These are phyloP conservation scores for Euzetes globulus DNA, from an alignment of 2,888 invertebrate species.

Conservation along the genomic window DNA sequence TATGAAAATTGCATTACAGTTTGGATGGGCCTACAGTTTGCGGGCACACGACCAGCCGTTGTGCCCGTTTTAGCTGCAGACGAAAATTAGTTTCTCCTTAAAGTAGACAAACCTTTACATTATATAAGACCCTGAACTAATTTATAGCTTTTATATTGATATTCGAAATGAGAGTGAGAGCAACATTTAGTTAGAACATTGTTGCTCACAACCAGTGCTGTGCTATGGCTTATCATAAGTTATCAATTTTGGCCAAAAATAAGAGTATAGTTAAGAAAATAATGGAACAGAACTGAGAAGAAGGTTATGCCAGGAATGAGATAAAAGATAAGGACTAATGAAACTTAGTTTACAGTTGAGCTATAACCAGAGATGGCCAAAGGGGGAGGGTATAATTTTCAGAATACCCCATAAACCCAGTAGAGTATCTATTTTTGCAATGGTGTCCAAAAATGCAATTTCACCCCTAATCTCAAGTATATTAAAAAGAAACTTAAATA, in stretches of 20 bases:
- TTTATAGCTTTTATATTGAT: background rate
- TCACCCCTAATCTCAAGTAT: too few relatives aligned
- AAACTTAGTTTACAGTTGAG: constrained; percentile 10
- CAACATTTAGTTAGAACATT: constrained; percentile 24
- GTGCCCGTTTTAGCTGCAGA: constrained; percentile 18
- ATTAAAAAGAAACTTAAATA: too few relatives aligned
- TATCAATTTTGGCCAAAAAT: constrained; percentile 6
- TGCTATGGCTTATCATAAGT: background rate
- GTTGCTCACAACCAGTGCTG: constrained; percentile 20
- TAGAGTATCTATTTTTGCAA: too few relatives aligned
- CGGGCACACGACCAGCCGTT: background rate
- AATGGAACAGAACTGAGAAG: background rate
- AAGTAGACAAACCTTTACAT: background rate
- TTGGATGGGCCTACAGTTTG: constrained; percentile 26
- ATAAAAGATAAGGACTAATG: constrained; percentile 25
- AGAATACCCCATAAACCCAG: too few relatives aligned
- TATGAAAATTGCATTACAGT: constrained; percentile 27
- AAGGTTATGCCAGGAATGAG: constrained; percentile 20
- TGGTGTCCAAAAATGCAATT: too few relatives aligned
- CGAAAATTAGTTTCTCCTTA: constrained; percentile 13
- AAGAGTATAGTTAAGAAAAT: background rate
- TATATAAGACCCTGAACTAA: background rate
- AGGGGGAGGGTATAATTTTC: too few relatives aligned
- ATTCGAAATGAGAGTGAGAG: background rate
- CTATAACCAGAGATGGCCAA: too few relatives aligned